Base-by-base conservation (phyloP, 2,888 invertebrate genomes). In the Nemotelus pantherinus region DNA sequence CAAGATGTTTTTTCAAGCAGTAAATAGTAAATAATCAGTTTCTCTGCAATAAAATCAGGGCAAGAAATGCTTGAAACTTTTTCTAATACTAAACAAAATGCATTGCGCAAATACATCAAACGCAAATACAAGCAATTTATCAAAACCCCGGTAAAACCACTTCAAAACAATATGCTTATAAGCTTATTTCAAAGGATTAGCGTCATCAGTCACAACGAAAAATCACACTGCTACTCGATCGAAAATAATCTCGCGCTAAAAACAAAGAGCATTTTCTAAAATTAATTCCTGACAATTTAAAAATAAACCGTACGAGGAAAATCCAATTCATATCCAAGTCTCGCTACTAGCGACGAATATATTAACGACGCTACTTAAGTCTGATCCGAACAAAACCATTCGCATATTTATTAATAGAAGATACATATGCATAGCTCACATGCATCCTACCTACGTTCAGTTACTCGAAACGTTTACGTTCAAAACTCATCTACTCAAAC, bases 251-350 rank as follows among this genome's bases (percentile, higher is more conserved):
- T 65, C 47, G 1, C 41, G 47, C 44, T n/a, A 70, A 41, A 70
- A 70, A 70, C 70, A 70, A 25, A 39, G 65, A 70, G 43, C 9
- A 70, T 43, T 70, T 70, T 70, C 70, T 70, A 70, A 70, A 70
- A 74, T 74, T 60, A 74, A 74, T 50, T 25, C 60, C 25, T 60
- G 48, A 48, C 63, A 45, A 6, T 55, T 10, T 1, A 39, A 63
- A 60, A 60, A 70, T 55, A 55, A 70, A 44, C 1, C 9, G 55
- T 9, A 50, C n/a, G 70, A 39, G 43, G 70, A 55, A 53, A 55
- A 70, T 68, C 53, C 53, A 50, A 68, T 68, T 68, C 50, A 68
- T 68, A 50, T 53, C 53, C 1, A 50, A 68, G 50, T n/a, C 41
- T 25, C 4, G 39, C 53, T 10, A 41, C 44, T 9, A 9, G 3